A percentile compares a stretch with the other conserved stretches of the same genome.
phyloP scores from a whole-genome alignment of 2,113 vertebrate genomes.

The Macaca mulatta region DNA sequence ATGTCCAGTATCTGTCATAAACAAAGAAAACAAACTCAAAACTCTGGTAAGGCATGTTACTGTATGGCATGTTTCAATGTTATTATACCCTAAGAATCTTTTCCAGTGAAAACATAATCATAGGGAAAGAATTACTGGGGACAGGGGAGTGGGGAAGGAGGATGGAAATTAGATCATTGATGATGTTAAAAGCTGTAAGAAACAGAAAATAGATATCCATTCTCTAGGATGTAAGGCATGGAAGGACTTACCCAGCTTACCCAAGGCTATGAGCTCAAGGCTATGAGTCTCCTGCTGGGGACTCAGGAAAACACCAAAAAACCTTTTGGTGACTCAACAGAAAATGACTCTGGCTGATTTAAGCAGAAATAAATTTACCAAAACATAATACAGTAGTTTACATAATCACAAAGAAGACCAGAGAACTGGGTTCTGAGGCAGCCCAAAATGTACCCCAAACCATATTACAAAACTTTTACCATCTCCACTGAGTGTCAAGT shows the following conservation, averaged over 20 bases:
- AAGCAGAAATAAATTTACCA: not conserved
- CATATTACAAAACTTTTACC: not conserved
- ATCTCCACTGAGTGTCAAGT: not conserved
- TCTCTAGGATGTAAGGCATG: not conserved
- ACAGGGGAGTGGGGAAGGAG: not conserved
- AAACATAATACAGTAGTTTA: not conserved
- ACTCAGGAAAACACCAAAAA: not conserved
- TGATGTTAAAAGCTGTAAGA: not conserved
- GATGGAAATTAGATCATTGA: not conserved
- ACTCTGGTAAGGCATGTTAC: not conserved
- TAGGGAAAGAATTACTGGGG: not conserved
- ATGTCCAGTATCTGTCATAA: not conserved
- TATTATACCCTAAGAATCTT: not conserved
- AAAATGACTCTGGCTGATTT: not conserved
- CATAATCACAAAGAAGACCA: not conserved
- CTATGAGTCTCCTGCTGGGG: not conserved
- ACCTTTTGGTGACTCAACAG: not conserved
- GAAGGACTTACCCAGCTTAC: not conserved
- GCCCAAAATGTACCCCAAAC: not conserved
- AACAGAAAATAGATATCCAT: not conserved
- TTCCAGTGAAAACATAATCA: slow-evolving; percentile 2
- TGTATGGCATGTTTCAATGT: not conserved
- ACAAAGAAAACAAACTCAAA: slow-evolving; percentile 4
- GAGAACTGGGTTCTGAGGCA: not conserved
- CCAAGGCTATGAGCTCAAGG: not conserved